Percentiles rank a stretch among this genome's conserved stretches.
Conservation (phyloP, 2,797 vertebrate species). For the Eospalax fontanierii region DNA sequence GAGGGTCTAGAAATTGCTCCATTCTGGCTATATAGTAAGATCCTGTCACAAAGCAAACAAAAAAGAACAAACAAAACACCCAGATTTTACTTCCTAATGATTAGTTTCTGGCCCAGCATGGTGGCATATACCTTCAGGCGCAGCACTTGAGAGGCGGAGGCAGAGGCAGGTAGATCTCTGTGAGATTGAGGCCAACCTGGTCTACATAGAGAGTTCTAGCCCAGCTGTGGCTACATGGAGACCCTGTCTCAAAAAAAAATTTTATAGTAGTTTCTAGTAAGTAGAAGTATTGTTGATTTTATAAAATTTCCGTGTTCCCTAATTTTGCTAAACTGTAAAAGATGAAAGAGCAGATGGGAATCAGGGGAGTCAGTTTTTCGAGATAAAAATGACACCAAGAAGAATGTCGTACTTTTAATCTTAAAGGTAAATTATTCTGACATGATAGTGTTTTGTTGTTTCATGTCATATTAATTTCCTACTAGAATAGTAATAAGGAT, state of each 20-base stretch:
- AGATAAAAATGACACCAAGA: background rate
- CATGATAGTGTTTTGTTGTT: background rate
- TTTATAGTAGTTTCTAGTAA: background rate
- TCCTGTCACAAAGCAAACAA: background rate
- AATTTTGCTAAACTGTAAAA: background rate
- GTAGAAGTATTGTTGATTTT: background rate
- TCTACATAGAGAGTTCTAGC: too few relatives aligned
- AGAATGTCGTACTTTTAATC: background rate
- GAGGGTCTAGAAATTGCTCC: background rate
- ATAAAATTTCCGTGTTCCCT: background rate
- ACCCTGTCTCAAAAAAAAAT: too few relatives aligned
- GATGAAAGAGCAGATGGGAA: background rate
- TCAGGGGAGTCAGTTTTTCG: background rate
- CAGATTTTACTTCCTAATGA: background rate
- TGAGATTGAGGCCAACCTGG: too few relatives aligned
- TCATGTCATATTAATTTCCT: slow-evolving; percentile 1
- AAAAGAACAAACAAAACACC: background rate
- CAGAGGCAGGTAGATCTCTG: too few relatives aligned
- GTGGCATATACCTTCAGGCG: too few relatives aligned
- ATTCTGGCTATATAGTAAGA: background rate
- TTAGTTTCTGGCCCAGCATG: background rate
- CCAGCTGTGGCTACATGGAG: too few relatives aligned
- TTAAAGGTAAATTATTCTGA: background rate
- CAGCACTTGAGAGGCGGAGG: too few relatives aligned
- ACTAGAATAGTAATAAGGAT: background rate